Base-by-base conservation (phyloP, 1,140 invertebrate genomes). In the Drosophila triauraria region DNA sequence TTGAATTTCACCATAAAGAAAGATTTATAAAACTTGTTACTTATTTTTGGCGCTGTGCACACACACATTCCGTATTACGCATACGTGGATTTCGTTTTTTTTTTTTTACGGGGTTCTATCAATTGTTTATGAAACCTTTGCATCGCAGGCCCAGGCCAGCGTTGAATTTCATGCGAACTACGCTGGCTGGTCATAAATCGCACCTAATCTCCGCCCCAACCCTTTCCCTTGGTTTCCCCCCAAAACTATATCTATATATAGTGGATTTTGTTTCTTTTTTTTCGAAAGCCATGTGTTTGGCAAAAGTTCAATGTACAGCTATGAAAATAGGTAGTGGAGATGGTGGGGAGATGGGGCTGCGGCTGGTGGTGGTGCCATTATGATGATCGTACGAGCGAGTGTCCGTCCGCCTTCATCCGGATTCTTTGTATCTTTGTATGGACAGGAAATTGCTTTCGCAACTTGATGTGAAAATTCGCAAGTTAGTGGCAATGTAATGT, bases 241-340 rank as follows among this genome's bases (percentile, higher is more conserved):
- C 32, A 2, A 35, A 35, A 10, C 32, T 57, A 42, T 57, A 43
- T 57, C 32, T 57, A 43, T 57, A 57, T 57, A 38, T 57, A 57
- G 54, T 23, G 54, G 12, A 38, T 30, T 27, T 30, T 53, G n/a
- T 63, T 42, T 40, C 20, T 10, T 1, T 17, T 12, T 35, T 40
- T 43, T 25, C 48, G 50, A 43, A 20, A 69, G 23, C 15, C 47
- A 56, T 76, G 60, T 67, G 30, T 46, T 57, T 54, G 57, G 46
- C 59, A 57, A 77, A 72, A 84, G 81, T 84, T 84, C 81, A 84
- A 84, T 80, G 81, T 77, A 77, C 81, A 83, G 67, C 67, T 70
- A 68, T 54, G 67, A 47, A 70, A 70, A 67, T 46, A 51, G 46
- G 51, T 30, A 65, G 47, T 50, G 25, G n/a, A 27, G 59, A 27